Conservation (phyloP, 1,140 invertebrate species). For the Ostrea edulis region DNA sequence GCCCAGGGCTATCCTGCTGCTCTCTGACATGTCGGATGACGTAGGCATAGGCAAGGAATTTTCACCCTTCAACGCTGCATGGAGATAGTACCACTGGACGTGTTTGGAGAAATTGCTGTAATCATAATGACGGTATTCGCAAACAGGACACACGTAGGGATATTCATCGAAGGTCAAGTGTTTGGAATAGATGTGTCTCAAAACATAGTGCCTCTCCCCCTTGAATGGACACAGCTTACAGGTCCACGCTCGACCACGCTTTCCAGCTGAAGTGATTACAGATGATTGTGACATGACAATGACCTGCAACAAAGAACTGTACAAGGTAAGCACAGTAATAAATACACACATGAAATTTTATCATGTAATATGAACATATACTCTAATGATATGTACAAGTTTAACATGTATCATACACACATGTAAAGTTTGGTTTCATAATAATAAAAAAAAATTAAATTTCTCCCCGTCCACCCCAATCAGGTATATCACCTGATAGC, state of each 20-base stretch:
- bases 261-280: neutral
- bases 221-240: neutral
- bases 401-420: too few species aligned
- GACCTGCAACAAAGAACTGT: neutral
- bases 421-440: too few species aligned
- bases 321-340: neutral
- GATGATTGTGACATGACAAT: neutral
- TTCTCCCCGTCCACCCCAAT: too few species aligned
- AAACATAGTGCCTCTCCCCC: neutral
- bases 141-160: neutral
- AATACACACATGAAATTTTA: neutral
- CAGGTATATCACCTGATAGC: too few species aligned
- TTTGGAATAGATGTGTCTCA: neutral
- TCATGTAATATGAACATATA: too few species aligned
- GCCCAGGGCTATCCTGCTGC: neutral
- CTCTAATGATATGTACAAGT: too few species aligned
- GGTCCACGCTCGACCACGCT: neutral
- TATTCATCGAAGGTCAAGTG: slow-evolving; percentile 11
- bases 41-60: neutral
- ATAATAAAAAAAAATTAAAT: too few species aligned
- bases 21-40: neutral
- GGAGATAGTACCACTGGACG: neutral
- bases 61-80: neutral
- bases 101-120: neutral
- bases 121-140: neutral